These are phyloP conservation scores for Oryzias melastigma DNA, from an alignment of 2,113 vertebrate genomes.

Conservation along the genomic window DNA sequence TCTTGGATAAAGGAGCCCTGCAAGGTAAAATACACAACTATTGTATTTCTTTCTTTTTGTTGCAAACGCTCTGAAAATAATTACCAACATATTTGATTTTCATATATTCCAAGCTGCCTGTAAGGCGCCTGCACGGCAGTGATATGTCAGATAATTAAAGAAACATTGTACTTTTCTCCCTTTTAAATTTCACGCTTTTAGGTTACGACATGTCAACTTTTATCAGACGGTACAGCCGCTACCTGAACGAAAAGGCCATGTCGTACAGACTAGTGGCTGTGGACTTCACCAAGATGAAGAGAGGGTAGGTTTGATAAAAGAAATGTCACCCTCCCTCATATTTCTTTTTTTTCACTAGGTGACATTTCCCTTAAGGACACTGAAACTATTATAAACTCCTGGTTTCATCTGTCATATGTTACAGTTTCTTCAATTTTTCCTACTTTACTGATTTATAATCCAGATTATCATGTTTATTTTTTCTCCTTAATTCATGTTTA, in stretches of 20 bases:
- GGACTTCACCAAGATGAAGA: slow-evolving; percentile 97
- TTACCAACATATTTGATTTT: background rate
- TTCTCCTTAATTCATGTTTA: no score
- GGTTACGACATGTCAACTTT: slow-evolving; percentile 95
- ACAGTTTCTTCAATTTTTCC: slow-evolving; percentile 8
- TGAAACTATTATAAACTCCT: slow-evolving; percentile 1
- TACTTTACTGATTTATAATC: slow-evolving; percentile 15
- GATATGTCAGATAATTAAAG: background rate
- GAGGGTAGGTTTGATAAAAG: slow-evolving; percentile 76
- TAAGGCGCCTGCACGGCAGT: no score
- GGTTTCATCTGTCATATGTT: background rate
- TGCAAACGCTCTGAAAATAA: background rate
- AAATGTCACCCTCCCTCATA: background rate
- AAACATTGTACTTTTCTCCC: background rate
- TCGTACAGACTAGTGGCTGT: slow-evolving; percentile 90
- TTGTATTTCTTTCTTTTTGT: background rate
- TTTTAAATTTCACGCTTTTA: slow-evolving; percentile 51
- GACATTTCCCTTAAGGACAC: background rate
- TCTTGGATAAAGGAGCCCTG: slow-evolving; percentile 91
- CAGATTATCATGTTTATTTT: background rate
- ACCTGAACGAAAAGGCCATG: slow-evolving; percentile 96
- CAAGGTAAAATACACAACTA: slow-evolving; percentile 75
- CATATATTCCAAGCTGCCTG: background rate
- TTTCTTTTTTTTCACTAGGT: slow-evolving; percentile 7
- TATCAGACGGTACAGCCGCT: slow-evolving; percentile 93